phyloP scores from a whole-genome alignment of 2,888 invertebrate genomes.

The Pseudococcus jackbeardsleyi region DNA sequence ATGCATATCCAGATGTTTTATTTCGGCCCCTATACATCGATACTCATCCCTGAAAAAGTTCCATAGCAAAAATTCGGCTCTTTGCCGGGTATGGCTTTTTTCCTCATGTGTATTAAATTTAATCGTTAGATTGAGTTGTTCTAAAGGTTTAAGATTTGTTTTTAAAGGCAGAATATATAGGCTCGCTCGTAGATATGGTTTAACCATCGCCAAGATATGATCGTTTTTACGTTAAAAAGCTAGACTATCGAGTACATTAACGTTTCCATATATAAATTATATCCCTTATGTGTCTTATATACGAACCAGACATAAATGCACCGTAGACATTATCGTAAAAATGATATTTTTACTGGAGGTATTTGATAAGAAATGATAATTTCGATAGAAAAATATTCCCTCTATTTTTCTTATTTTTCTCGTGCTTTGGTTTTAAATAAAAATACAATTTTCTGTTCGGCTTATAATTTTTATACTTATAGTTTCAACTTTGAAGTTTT shows the following conservation, averaged over 20 bases:
- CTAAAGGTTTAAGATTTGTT: background rate
- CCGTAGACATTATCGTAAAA: background rate
- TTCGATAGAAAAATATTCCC: background rate
- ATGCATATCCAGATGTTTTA: too few species aligned
- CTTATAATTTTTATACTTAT: background rate
- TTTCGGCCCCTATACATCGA: too few species aligned
- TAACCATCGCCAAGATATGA: background rate
- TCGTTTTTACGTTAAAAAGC: background rate
- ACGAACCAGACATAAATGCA: background rate
- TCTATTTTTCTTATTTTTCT: background rate
- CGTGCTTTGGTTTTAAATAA: background rate
- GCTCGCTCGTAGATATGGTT: background rate
- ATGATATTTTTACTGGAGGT: background rate
- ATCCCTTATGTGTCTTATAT: background rate
- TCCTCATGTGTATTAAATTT: background rate
- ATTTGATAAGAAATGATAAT: constrained; percentile 22
- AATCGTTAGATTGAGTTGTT: background rate
- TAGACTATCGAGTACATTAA: background rate
- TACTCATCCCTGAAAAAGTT: too few species aligned
- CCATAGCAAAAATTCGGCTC: too few species aligned
- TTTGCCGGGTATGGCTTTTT: background rate
- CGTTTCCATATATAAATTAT: constrained; percentile 8
- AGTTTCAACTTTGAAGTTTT: background rate
- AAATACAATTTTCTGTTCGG: background rate
- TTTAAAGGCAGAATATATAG: background rate